phyloP scores from a whole-genome alignment of 2,888 invertebrate species.

The Exephanes ischioxanthus region DNA sequence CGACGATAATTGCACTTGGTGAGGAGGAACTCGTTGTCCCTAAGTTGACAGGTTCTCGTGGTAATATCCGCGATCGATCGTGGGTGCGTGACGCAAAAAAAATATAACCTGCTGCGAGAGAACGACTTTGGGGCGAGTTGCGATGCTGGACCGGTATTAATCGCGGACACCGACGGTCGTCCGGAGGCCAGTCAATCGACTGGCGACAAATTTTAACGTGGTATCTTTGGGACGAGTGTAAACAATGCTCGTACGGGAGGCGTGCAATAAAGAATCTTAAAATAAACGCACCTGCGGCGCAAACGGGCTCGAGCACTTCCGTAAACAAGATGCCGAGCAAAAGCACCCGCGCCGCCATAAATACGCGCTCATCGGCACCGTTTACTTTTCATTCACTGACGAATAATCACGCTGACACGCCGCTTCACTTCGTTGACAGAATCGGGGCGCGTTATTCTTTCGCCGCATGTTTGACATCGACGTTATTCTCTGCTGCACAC shows the following conservation, averaged over 20 bases:
- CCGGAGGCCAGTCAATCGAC: background rate
- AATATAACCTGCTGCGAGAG: slow-evolving; percentile 62
- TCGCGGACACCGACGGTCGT: background rate
- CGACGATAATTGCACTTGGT: background rate
- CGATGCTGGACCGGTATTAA: slow-evolving; percentile 33
- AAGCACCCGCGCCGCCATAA: slow-evolving; percentile 85
- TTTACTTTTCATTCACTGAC: slow-evolving; percentile 75
- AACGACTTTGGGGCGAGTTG: slow-evolving; percentile 46
- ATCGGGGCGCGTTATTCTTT: slow-evolving; percentile 70
- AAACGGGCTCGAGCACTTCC: slow-evolving; percentile 83
- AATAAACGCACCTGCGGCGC: slow-evolving; percentile 81
- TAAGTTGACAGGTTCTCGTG: slow-evolving; percentile 67
- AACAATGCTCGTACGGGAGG: slow-evolving; percentile 6
- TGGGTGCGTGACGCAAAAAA: slow-evolving; percentile 66
- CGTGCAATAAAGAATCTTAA: slow-evolving; percentile 67
- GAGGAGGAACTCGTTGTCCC: slow-evolving; percentile 54
- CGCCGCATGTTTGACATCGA: slow-evolving; percentile 82
- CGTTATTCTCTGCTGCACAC: slow-evolving; percentile 25
- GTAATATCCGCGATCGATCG: slow-evolving; percentile 68
- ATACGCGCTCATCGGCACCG: slow-evolving; percentile 82
- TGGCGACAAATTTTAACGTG: background rate
- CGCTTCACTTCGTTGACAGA: slow-evolving; percentile 75
- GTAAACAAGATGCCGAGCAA: slow-evolving; percentile 84
- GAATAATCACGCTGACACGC: slow-evolving; percentile 77
- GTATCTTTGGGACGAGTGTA: background rate